phyloP scores from a whole-genome alignment of 2,113 vertebrate genomes.

The Tragelaphus strepsiceros region DNA sequence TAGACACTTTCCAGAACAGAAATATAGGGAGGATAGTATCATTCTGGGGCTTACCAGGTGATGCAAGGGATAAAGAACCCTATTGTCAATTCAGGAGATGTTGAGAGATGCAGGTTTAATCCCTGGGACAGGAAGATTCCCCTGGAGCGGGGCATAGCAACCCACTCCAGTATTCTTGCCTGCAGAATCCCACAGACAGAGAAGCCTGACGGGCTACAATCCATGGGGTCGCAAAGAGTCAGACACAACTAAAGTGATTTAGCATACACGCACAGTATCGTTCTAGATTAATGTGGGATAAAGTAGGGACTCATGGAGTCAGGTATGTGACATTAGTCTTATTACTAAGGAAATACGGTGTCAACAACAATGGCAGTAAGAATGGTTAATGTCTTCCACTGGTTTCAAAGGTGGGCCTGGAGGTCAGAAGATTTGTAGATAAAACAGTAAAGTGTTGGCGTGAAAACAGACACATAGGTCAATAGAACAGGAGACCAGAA shows the following conservation, averaged over 20 bases:
- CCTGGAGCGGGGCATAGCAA: not conserved
- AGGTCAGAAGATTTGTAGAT: no score
- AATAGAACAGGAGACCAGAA: not conserved
- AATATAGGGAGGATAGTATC: not conserved
- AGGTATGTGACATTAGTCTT: not conserved
- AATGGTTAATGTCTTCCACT: not conserved
- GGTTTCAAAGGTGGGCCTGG: not conserved
- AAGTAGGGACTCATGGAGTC: not conserved
- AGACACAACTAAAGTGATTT: not conserved
- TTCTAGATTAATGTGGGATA: not conserved
- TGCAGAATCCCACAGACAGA: not conserved
- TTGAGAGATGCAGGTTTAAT: fast-evolving
- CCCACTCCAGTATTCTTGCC: not conserved
- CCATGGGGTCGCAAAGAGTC: not conserved
- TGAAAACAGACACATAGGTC: not conserved
- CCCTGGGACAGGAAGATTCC: not conserved
- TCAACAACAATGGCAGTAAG: not conserved
- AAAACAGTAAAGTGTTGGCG: not conserved
- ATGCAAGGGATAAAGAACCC: not conserved
- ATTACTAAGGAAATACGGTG: not conserved
- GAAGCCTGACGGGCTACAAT: not conserved
- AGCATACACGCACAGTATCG: not conserved
- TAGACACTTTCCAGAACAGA: not conserved
- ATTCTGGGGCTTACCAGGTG: not conserved
- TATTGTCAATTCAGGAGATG: not conserved